These are phyloP conservation scores for Drosophila fungiperda DNA, from an alignment of 2,888 invertebrate genomes.

Conservation along the genomic window DNA sequence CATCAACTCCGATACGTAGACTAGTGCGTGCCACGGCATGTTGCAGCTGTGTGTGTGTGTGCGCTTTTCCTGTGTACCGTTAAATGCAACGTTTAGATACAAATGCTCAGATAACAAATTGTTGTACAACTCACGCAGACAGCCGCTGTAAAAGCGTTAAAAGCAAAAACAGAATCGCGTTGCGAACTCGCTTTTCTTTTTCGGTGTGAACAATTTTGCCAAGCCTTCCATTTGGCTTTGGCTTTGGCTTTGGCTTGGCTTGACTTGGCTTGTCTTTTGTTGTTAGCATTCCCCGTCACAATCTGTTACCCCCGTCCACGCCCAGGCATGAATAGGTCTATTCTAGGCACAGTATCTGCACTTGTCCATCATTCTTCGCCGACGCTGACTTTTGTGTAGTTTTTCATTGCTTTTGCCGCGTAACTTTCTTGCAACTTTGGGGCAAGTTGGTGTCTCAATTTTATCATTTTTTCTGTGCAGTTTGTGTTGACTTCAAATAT, in stretches of 20 bases:
- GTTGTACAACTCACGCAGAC: slow-evolving; percentile 61
- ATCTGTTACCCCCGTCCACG: background rate
- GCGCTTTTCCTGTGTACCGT: slow-evolving; percentile 60
- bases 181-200: slow-evolving; percentile 45
- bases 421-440: slow-evolving; percentile 46
- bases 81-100: slow-evolving; percentile 80
- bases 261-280: slow-evolving; percentile 31
- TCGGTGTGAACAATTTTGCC: slow-evolving; percentile 66
- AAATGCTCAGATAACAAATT: slow-evolving; percentile 77
- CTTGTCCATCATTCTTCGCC: slow-evolving; percentile 62
- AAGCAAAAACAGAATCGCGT: slow-evolving; percentile 28
- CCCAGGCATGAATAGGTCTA: slow-evolving; percentile 5
- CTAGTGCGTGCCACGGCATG: slow-evolving; percentile 61
- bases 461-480: slow-evolving; percentile 44
- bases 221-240: slow-evolving; percentile 47
- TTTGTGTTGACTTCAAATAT: slow-evolving; percentile 54
- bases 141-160: slow-evolving; percentile 40
- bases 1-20: slow-evolving; percentile 17
- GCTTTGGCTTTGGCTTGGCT: slow-evolving; percentile 30
- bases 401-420: slow-evolving; percentile 26
- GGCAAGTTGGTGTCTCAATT: slow-evolving; percentile 41
- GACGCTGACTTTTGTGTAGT: slow-evolving; percentile 26
- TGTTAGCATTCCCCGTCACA: background rate
- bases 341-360: slow-evolving; percentile 57
- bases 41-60: slow-evolving; percentile 28